Base-by-base conservation (phyloP, 2,797 vertebrate genomes). In the Poeciliopsis gracilis region DNA sequence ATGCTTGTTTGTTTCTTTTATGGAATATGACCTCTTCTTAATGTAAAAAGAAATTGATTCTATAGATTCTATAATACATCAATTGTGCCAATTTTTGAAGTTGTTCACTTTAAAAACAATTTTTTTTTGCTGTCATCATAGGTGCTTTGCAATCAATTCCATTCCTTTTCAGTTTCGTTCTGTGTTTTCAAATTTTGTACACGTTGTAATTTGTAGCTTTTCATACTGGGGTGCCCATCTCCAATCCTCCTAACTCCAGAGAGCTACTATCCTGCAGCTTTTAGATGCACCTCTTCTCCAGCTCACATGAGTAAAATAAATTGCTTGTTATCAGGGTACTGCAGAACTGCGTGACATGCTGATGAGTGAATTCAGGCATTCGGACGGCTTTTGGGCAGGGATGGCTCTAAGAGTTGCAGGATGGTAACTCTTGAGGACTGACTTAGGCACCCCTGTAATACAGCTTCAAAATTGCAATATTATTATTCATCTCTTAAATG, bases 331-430 rank as follows among this genome's bases (percentile, higher is more conserved):
- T 72, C 28, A 72, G 28, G 36, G 41, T 41, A n/a, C 66, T 43
- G 66, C 38, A 69, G 66, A 66, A 41, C 66, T 43, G 38, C 12
- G 11, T 45, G 66, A 43, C 38, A 69, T 45, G 25, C 41, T 69
- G 66, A 45, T 45, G 66, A 69, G 66, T 23, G 41, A 67, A 67
- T 67, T 67, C 63, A 67, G 63, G 36, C 20, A 67, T 67, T 41
- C 38, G 4, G 10, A 23, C 9, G 36, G 41, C 5, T 45, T 23
- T 69, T 69, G 66, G 12, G 25, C 66, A 67, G 18, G 7, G 61
- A 63, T 67, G 36, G 18, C 10, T 12, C 36, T 2, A 15, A 69
- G 36, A 41, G 33, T 41, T 2, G 36, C 36, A 12, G 36, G 36
- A 41, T 67, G 9, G 63, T 25, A 41, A 25, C 63, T 23, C 63